A percentile compares a stretch with the other conserved stretches of the same genome.
phyloP scores from a whole-genome alignment of 2,888 invertebrate genomes.

The Bruchidius siliquastri region DNA sequence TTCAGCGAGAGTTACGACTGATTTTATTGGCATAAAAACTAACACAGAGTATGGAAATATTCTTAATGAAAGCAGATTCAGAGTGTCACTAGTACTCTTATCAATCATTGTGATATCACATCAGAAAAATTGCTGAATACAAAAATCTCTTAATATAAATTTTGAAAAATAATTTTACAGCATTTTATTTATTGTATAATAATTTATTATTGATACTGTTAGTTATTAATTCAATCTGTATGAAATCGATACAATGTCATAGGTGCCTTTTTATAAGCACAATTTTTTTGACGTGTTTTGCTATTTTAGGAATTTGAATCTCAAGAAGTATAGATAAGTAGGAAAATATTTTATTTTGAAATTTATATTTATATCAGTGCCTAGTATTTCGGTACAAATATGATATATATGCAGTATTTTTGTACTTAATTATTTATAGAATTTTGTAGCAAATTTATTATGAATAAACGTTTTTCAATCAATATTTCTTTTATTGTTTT shows the following conservation, averaged over 20 bases:
- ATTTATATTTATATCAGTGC: background rate
- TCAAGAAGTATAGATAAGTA: background rate
- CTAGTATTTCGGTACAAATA: background rate
- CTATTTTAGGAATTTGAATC: background rate
- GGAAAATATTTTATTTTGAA: background rate
- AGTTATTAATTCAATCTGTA: too few relatives aligned
- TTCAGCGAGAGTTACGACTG: too few relatives aligned
- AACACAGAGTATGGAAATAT: too few relatives aligned
- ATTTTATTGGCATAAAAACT: too few relatives aligned
- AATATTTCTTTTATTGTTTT: background rate
- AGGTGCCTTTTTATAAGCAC: background rate
- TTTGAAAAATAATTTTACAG: too few relatives aligned
- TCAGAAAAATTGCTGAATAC: too few relatives aligned
- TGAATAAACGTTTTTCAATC: background rate
- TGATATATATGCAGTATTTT: background rate
- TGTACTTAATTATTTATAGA: background rate
- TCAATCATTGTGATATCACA: too few relatives aligned
- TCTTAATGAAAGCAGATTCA: too few relatives aligned
- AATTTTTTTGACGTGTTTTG: background rate
- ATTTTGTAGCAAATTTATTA: background rate
- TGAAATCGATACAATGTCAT: slow-evolving; percentile 4
- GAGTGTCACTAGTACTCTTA: too few relatives aligned
- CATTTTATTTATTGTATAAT: too few relatives aligned
- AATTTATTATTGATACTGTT: too few relatives aligned
- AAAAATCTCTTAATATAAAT: too few relatives aligned